Evolutionary conservation across 2,113 vertebrate genomes (phyloP), one percentile per base, ranked within the genome.

Genomic region (Charina bottae): DNA sequence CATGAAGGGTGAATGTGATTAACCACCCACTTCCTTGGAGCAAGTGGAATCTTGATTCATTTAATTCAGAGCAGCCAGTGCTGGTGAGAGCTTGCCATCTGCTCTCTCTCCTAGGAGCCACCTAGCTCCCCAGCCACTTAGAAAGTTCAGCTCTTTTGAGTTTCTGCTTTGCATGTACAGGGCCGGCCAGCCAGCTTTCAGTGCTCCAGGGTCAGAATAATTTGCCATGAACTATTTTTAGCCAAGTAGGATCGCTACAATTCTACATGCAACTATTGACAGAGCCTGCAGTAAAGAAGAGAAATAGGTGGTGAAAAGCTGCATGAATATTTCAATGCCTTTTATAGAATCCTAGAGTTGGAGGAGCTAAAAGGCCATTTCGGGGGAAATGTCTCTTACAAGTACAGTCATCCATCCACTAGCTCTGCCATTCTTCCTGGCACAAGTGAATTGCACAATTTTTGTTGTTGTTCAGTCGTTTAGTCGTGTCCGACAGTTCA

Each of bases 21-120:
- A 95, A 96, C 94, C 91, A 93, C 92, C 92, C 88, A 92, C 92
- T 95, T 89, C 46, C 93, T 93, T 94, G 95, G 92, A 95, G 93
- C 90, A 91, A 94, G 94, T 91, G 91, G n/a, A 58, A 87, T 95
- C 94, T 96, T 93, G 94, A 96, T 95, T 93, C 17, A 90, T 95
- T 94, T 95, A 92, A 94, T 94, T 97, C 84, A 92, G 95, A 94
- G 55, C 86, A 89, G 90, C 86, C 54, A 42, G 90, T 94, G 92
- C 92, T 95, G 93, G 91, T 92, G 92, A 90, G 0, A 21, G 4
- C 87, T 92, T 92, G 8, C 95, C 95, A 96, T 96, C 96, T 97
- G 95, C 93, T 93, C 46, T 37, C 60, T 84, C 90, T 95, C 91
- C 95, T 94, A 68, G 91, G 33, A 53, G 93, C 64, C 90, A 94